Conservation (phyloP, 2,888 invertebrate species). For the Noctua comes region DNA sequence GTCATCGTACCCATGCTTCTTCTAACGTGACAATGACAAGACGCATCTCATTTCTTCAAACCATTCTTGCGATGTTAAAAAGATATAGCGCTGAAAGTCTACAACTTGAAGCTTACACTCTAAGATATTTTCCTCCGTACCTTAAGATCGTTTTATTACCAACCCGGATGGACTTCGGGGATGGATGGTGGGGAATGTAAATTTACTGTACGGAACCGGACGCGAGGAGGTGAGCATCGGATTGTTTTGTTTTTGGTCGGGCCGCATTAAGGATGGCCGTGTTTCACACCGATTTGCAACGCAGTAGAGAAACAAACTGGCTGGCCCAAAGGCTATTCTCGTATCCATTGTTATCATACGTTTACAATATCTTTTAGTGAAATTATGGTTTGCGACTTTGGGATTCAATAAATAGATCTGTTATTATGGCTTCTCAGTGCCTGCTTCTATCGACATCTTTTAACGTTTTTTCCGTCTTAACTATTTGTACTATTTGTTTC, state of each 20-base stretch:
- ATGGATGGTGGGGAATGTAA: conserved; percentile 90
- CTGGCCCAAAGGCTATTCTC: background rate
- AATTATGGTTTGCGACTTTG: background rate
- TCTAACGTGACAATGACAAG: background rate
- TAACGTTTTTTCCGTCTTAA: background rate
- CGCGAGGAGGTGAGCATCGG: conserved; percentile 88
- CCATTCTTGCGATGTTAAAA: background rate
- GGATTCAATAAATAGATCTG: background rate
- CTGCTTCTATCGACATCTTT: too few relatives aligned
- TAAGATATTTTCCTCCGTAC: conserved; percentile 88
- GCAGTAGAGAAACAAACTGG: background rate
- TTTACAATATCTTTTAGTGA: background rate
- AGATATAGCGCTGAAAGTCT: conserved; percentile 61
- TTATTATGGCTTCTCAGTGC: too few relatives aligned
- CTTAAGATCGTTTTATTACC: conserved; percentile 90
- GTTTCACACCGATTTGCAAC: conserved; percentile 73
- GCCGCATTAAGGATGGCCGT: conserved; percentile 80
- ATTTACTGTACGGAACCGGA: conserved; percentile 89
- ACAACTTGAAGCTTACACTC: conserved; percentile 64
- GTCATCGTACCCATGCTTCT: background rate
- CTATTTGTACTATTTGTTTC: background rate
- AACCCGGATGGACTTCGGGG: conserved; percentile 89
- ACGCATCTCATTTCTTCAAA: background rate
- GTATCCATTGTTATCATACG: background rate
- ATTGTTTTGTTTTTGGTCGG: conserved; percentile 89